phyloP scores from a whole-genome alignment of 2,888 invertebrate species.

The Leistus spinibarbis region DNA sequence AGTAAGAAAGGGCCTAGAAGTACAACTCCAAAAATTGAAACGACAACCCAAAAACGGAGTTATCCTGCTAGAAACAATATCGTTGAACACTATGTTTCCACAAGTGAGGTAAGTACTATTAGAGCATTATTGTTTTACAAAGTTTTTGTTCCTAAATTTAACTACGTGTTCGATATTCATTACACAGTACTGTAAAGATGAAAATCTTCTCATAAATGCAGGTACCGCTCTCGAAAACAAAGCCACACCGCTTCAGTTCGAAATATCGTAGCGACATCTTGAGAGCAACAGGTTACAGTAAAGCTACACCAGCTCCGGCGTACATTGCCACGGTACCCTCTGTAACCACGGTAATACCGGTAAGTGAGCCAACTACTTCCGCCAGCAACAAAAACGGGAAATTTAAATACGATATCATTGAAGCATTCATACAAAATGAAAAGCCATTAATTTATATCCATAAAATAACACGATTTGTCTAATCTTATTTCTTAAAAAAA shows the following conservation, averaged over 20 bases:
- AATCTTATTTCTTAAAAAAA: background rate
- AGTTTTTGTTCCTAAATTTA: no score
- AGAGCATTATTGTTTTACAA: background rate
- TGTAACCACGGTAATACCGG: conserved; percentile 55
- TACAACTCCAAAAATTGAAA: conserved; percentile 25
- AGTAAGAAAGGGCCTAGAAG: conserved; percentile 46
- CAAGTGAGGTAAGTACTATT: conserved; percentile 24
- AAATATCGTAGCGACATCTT: conserved; percentile 60
- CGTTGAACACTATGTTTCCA: conserved; percentile 10
- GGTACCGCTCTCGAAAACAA: conserved; percentile 55
- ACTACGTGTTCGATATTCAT: no score
- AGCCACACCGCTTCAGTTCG: conserved; percentile 64
- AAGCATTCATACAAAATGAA: conserved; percentile 23
- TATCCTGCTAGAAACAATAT: conserved; percentile 7
- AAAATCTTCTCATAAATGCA: background rate
- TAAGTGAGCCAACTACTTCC: conserved; percentile 16
- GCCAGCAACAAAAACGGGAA: background rate
- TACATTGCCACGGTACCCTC: conserved; percentile 70
- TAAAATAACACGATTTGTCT: background rate
- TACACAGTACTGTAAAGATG: background rate
- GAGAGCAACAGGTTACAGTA: conserved; percentile 54
- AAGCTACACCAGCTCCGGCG: conserved; percentile 60
- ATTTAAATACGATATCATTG: conserved; percentile 3
- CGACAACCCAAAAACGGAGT: background rate
- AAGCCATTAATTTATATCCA: conserved; percentile 37